Evolutionary conservation across 1,140 invertebrate species (phyloP), one percentile per base, ranked within the genome.

Genomic region (Drosophila persimilis): DNA sequence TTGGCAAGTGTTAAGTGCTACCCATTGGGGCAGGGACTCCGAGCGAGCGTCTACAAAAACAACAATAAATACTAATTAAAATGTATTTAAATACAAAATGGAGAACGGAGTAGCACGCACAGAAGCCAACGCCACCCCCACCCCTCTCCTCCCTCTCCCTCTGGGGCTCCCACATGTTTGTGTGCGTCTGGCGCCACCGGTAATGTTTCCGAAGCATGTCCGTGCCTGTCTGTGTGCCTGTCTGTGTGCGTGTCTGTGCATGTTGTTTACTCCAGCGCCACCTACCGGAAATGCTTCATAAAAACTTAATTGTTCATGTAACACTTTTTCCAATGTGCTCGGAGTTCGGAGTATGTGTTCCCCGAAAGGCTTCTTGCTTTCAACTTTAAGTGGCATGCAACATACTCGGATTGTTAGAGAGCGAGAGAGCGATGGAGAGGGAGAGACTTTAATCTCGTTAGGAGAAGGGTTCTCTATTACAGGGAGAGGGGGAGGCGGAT

Each of bases 21-120:
- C 15, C 43, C 26, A 20, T 39, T 39, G 41, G 13, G 22, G 11
- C 39, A 20, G 43, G 20, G 44, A 47, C 39, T 44, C 41, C 71
- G 15, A 55, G 24, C 11, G 44, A 35, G 76, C 26, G 72, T 86
- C 73, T 80, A 56, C 55, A 66, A 77, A 73, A 80, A 85, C 78
- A 80, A 85, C 78, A 86, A 86, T 86, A 88, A 88, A 83, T 77
- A 76, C 83, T 88, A 78, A 86, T 86, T 86, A 88, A 86, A 86
- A 88, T 78, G 81, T 78, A 88, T 88, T 88, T 83, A 86, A 86
- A 78, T 72, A 73, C 62, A 78, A 78, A 39, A 88, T 69, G 64
- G 72, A 63, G 62, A 80, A 58, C 53, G 52, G 35, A 44, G 24
- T 13, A 55, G n/a, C 15, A 35, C 31, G 51, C 13, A 47, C 22